phyloP scores from a whole-genome alignment of 2,888 invertebrate species.

The Eupithecia subfuscata region DNA sequence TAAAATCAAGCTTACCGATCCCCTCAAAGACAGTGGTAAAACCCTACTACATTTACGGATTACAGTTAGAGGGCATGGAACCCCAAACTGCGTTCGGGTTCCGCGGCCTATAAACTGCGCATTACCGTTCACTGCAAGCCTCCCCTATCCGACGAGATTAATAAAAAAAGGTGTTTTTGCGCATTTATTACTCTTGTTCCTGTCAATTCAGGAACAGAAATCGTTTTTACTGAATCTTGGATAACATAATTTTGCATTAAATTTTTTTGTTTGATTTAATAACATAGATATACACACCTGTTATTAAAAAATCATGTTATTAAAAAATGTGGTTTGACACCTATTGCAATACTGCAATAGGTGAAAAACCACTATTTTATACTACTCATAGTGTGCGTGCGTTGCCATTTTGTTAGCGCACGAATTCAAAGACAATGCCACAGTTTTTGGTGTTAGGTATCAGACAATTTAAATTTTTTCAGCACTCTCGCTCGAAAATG shows the following conservation, averaged over 20 bases:
- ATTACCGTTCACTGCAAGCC: constrained; percentile 60
- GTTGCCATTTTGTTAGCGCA: too few relatives aligned
- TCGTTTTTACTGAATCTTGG: not conserved
- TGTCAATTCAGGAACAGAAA: constrained; percentile 10
- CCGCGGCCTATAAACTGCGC: constrained; percentile 72
- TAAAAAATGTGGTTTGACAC: too few relatives aligned
- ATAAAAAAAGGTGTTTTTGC: constrained; percentile 35
- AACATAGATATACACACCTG: too few relatives aligned
- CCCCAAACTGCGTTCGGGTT: constrained; percentile 69
- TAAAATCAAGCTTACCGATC: constrained; percentile 28
- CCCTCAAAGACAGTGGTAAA: constrained; percentile 42
- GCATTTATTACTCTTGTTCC: constrained; percentile 31
- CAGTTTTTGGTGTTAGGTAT: too few relatives aligned
- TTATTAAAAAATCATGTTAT: too few relatives aligned
- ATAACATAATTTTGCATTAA: not conserved
- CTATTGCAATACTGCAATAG: too few relatives aligned
- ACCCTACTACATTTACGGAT: constrained; percentile 69
- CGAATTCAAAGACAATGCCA: too few relatives aligned
- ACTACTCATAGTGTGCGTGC: too few relatives aligned
- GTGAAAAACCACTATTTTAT: too few relatives aligned
- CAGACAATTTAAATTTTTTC: too few relatives aligned
- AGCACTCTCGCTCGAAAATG: too few relatives aligned
- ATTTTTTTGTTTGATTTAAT: not conserved
- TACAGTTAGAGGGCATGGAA: constrained; percentile 58
- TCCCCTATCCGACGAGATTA: constrained; percentile 46